Base-by-base conservation (phyloP, 2,797 vertebrate genomes). In the Capromys pilorides region DNA sequence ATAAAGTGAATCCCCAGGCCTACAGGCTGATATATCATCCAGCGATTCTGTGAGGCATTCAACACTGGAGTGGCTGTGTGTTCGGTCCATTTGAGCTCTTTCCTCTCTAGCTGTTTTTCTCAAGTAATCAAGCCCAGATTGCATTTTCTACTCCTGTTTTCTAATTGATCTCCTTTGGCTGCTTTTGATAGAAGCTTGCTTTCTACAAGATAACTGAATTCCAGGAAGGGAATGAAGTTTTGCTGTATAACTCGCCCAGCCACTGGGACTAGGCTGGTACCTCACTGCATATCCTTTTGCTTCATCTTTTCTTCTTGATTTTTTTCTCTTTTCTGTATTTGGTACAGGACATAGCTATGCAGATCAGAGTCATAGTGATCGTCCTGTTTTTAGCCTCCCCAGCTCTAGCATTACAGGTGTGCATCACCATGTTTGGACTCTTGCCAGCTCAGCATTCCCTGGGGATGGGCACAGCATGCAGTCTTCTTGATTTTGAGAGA, bases 91-190 rank as follows among this genome's bases (percentile, higher is more conserved):
- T 86, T 51, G 61, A 83, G 18, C 16, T 11, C 73, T 87, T 71
- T 73, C n/a, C 49, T 78, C 59, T 89, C 28, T n/a, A 75, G 78
- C 36, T 96, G 92, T 93, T 91, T 66, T 84, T 90, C 59, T 81
- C 39, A 89, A 51, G 81, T 51, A 82, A 71, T 86, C 59, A 84
- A 83, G 51, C 45, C 12, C 24, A 14, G 59, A 77, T 1, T 80
- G 33, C 39, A 8, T 89, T 92, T 61, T 36, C 18, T 75, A 61
- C 64, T 93, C 36, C 28, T 90, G 11, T 59, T 86, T 95, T 95
- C 71, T 77, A 73, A 62, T 75, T 54, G 19, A 84, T 85, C 41
- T 18, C 61, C 86, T 71, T 31, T 39, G 26, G 8, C 80, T 79
- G 41, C 36, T 84, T 86, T 39, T 96, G 71, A 57, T 36, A 36